Conservation (phyloP, 1,140 invertebrate genomes). For the Olivierus martensii region DNA sequence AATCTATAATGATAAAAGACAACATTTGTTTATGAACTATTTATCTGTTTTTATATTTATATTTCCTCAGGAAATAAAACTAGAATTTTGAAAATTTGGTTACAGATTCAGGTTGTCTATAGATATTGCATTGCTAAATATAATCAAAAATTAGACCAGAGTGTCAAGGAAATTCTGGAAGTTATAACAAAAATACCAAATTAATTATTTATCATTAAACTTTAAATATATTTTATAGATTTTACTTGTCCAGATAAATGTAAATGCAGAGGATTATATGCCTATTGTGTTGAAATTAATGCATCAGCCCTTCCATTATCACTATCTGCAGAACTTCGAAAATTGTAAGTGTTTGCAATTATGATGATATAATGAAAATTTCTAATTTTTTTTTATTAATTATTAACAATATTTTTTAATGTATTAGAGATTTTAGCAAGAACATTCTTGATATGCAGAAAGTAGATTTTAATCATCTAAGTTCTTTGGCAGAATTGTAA, state of each 20-base stretch:
- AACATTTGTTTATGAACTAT: too few species aligned
- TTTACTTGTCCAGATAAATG: constrained; percentile 20
- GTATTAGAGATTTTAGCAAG: constrained; percentile 19
- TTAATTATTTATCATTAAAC: too few species aligned
- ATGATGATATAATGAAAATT: not conserved
- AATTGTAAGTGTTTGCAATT: constrained; percentile 18
- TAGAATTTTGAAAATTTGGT: too few species aligned
- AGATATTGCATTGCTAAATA: too few species aligned
- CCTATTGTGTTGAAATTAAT: constrained; percentile 17
- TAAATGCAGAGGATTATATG: constrained; percentile 18
- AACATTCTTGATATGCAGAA: constrained; percentile 15
- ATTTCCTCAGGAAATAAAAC: too few species aligned
- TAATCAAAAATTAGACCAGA: too few species aligned
- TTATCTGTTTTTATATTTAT: too few species aligned
- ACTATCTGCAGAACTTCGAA: constrained; percentile 16
- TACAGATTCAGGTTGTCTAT: not conserved
- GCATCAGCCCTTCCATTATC: constrained; percentile 5
- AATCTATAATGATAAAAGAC: too few species aligned
- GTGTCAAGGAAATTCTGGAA: too few species aligned
- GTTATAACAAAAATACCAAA: too few species aligned
- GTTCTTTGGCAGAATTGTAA: constrained; percentile 22
- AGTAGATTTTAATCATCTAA: constrained; percentile 15
- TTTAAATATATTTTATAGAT: constrained; percentile 10
- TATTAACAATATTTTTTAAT: not conserved
- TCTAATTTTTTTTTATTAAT: not conserved